Conservation (phyloP, 92 coral and sea anemone species). For the Umimayanthus kanabou region DNA sequence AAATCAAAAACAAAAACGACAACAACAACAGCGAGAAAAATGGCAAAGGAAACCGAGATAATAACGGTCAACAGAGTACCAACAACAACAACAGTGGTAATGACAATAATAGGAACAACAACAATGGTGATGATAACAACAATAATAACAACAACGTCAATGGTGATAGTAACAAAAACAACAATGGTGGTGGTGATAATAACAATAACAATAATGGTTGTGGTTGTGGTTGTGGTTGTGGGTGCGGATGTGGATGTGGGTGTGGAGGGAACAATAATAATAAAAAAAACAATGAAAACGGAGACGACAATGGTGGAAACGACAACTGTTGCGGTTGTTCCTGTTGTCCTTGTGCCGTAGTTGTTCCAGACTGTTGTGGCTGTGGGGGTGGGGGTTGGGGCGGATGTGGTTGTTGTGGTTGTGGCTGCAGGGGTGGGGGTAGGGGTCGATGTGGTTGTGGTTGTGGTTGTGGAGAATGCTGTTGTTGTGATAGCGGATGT, state of each 20-base stretch:
- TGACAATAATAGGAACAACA: neutral
- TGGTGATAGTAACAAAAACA: neutral
- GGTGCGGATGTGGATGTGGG: constrained; percentile 1
- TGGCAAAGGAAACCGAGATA: neutral
- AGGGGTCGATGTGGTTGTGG: neutral
- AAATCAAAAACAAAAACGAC: neutral
- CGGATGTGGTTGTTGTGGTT: constrained; percentile 1
- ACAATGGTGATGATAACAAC: neutral
- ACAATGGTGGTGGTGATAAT: too few species aligned
- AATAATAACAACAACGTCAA: too few species aligned
- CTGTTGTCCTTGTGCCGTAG: constrained; percentile 33
- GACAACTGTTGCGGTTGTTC: constrained; percentile 2
- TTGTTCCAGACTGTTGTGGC: constrained; percentile 32
- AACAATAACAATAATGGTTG: neutral
- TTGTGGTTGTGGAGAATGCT: neutral
- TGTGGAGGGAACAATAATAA: neutral
- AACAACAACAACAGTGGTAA: neutral
- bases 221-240: constrained; percentile 2
- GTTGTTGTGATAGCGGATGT: neutral
- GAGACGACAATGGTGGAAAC: neutral
- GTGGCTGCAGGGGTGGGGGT: neutral
- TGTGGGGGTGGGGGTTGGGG: neutral
- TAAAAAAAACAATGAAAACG: neutral
- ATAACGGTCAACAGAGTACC: neutral
- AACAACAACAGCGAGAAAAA: neutral